Conservation (phyloP, 2,113 vertebrate genomes). For the Stegostoma tigrinum region DNA sequence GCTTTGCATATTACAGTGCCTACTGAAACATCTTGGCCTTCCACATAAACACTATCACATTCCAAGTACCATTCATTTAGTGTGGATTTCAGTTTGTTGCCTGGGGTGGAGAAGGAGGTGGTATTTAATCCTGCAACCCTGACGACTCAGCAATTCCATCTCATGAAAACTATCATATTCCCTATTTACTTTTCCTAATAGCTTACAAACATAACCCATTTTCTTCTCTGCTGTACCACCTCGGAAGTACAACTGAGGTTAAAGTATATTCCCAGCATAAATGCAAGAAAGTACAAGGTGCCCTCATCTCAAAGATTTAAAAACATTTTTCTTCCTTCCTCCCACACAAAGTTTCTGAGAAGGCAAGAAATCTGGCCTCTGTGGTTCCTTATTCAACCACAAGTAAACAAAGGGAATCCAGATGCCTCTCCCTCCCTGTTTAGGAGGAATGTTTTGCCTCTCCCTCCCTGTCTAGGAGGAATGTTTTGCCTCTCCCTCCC, state of each 20-base stretch:
- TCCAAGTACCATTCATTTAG: background rate
- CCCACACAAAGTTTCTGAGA: background rate
- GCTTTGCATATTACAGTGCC: no score
- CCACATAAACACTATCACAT: background rate
- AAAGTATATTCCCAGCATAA: background rate
- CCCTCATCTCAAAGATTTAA: background rate
- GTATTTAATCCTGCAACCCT: background rate
- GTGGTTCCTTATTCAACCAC: background rate
- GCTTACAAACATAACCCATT: background rate
- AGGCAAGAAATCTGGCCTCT: background rate
- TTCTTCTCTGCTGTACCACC: background rate
- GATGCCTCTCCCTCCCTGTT: background rate
- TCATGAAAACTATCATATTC: background rate
- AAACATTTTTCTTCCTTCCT: background rate
- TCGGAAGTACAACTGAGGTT: background rate
- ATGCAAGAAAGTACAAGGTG: background rate
- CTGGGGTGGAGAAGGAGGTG: background rate
- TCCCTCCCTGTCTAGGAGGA: no score
- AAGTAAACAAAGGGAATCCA: background rate
- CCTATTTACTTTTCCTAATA: background rate
- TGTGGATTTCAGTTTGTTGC: background rate
- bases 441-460: background rate
- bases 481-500: background rate
- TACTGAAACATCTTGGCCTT: no score
- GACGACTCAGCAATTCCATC: slow-evolving; percentile 8